Base-by-base conservation (phyloP, 2,888 invertebrate genomes). In the Chesias legatella region DNA sequence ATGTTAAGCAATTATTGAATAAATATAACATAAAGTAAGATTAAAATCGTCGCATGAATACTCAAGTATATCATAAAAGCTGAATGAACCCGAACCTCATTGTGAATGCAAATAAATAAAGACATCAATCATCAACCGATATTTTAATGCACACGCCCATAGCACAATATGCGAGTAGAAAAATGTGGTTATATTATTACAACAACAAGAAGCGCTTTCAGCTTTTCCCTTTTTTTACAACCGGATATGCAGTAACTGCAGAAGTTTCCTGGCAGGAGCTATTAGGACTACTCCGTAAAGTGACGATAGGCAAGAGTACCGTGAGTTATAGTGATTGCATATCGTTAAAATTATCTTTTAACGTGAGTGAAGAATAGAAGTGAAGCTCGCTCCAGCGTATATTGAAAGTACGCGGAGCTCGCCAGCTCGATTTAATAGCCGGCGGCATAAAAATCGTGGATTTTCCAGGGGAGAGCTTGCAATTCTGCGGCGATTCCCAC, bases 221-320 rank as follows among this genome's bases (percentile, higher is more conserved):
- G 59, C 48, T 70, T 70, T 69, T 67, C 63, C 67, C 13, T 17
- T 67, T 64, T 69, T 68, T 68, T 62, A 67, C 58, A 61, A 60
- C 63, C 67, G 66, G 68, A 67, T n/a, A n/a, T 67, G 60, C 60
- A 55, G 53, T 55, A 58, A 56, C 58, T 58, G 51, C 47, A 60
- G 55, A 61, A 53, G 58, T 56, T 61, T 54, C 61, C 49, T 48
- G 55, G 57, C 51, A 56, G 47, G 51, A 59, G 58, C 60, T 56
- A 58, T 56, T 58, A 56, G 44, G 53, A 51, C 34, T 42, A 43
- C 50, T 44, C 42, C 43, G 55, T 55, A 53, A 59, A 60, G 53
- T 58, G 49, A 41, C 45, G 58, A 57, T 60, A 54, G 53, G 50
- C 44, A 51, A 46, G 48, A 58, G 48, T 37, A 56, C 55, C 34